Conservation (phyloP, 2,113 vertebrate genomes). For the Thalassarche chlororhynchos region DNA sequence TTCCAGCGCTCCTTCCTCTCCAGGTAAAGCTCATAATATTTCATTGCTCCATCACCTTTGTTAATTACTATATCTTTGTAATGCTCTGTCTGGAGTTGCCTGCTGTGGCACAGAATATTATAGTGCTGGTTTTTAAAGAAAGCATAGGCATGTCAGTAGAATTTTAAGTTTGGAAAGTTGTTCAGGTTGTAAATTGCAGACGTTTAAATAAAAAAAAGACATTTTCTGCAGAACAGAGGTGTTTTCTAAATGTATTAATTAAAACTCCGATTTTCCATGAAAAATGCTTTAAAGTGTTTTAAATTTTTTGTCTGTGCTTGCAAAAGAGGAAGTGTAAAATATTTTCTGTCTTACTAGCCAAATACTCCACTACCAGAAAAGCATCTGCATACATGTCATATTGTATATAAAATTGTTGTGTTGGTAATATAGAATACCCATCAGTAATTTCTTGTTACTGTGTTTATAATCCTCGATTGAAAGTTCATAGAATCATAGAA, state of each 20-base stretch:
- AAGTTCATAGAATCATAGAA: neutral
- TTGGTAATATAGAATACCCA: neutral
- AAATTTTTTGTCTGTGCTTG: neutral
- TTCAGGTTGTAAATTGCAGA: neutral
- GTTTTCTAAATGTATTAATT: neutral
- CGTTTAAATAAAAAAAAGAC: neutral
- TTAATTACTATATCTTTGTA: neutral
- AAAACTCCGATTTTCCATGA: neutral
- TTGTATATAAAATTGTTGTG: neutral
- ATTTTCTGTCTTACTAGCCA: neutral
- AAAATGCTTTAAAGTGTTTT: neutral
- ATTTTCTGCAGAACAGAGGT: neutral
- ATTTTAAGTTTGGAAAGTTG: neutral
- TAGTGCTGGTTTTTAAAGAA: neutral
- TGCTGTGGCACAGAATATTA: neutral
- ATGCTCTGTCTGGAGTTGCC: neutral
- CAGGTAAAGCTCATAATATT: slow-evolving; percentile 76
- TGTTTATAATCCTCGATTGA: neutral
- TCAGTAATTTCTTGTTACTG: neutral
- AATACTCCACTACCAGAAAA: neutral
- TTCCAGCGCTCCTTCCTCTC: slow-evolving; percentile 70
- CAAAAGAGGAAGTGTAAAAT: neutral
- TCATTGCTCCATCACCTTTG: slow-evolving; percentile 19
- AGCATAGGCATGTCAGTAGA: neutral
- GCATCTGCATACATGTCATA: neutral